Base-by-base conservation (phyloP, 1,140 invertebrate genomes). In the Uloborus diversus region DNA sequence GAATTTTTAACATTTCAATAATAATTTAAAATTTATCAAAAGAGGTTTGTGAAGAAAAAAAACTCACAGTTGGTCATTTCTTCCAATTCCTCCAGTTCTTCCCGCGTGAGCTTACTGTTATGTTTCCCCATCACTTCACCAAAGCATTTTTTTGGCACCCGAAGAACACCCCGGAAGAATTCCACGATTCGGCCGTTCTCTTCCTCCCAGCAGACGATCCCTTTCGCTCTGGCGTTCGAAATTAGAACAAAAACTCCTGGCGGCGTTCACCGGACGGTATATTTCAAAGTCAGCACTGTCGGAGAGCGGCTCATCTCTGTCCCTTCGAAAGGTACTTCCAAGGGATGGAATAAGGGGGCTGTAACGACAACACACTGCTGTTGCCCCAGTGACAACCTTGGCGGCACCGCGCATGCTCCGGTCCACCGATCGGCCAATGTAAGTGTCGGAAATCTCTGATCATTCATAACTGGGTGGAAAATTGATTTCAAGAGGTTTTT, bases 51-150 rank as follows among this genome's bases (percentile, higher is more conserved):
- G 37, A 1, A 17, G 37, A 42, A 66, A 23, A 57, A 76, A 17
- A 23, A 68, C 76, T 79, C 27, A 79, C 76, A 79, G 28, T 79
- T 68, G 33, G 76, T 79, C 33, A 69, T 20, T 20, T 79, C 64
- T 32, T 79, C 51, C 0, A 79, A 20, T 61, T 79, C 76, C 30
- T 69, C 64, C 64, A 79, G 32, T 30, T 79, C 76, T 14, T 79
- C 76, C 33, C 37, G 14, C 4, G 64, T 79, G 35, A 79, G 65
- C 69, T 79, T 79, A 28, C 76, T 79, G 65, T 79, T 79, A 35
- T 79, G 76, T 27, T 79, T 79, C n/a, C 76, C 76, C 76, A 79
- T 79, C 7, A 20, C 35, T 27, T 79, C 73, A 78, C 1, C 47
- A 78, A 42, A 20, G 51, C 73, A 78, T 78, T 65, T 78, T 78